phyloP scores from a whole-genome alignment of 2,113 vertebrate genomes.

The Onychostruthus taczanowskii region DNA sequence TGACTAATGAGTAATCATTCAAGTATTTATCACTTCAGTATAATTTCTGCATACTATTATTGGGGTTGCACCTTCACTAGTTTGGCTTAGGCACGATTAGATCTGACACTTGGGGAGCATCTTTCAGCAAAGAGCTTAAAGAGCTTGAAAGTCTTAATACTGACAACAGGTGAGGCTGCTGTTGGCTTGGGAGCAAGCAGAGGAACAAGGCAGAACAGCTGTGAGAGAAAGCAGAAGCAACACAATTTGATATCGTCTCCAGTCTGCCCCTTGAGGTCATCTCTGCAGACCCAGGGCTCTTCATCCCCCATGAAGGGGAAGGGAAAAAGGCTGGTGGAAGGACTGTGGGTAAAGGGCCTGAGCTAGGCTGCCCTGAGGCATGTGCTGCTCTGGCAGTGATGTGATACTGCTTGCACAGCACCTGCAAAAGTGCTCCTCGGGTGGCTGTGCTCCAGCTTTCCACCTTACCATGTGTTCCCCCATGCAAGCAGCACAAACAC shows the following conservation, averaged over 20 bases:
- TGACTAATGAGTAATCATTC: conserved; percentile 9
- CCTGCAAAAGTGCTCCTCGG: accelerated
- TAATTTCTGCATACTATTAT: not conserved
- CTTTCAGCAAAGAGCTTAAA: conserved; percentile 55
- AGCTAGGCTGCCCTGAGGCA: not conserved
- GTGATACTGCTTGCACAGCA: not conserved
- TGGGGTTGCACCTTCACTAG: not conserved
- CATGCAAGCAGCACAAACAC: not conserved
- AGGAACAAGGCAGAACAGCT: conserved; percentile 22
- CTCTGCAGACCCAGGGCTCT: not conserved
- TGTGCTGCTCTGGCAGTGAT: not conserved
- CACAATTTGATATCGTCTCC: not conserved
- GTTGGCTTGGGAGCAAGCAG: not conserved
- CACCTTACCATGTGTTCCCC: not conserved
- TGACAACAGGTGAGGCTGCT: conserved; percentile 31
- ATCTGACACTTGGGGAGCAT: not conserved
- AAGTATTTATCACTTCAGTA: conserved; percentile 16
- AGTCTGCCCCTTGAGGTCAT: not conserved
- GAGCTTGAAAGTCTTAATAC: conserved; percentile 2
- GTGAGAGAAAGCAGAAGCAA: conserved; percentile 26
- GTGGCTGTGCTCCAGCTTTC: not conserved
- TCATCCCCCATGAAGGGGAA: not conserved
- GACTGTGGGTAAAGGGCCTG: not conserved
- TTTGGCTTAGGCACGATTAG: not conserved
- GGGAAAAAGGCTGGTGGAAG: not conserved